Percentiles rank a stretch among this genome's conserved stretches.
These are phyloP conservation scores for Pithys albifrons DNA, from an alignment of 2,113 vertebrate species.

Conservation along the genomic window DNA sequence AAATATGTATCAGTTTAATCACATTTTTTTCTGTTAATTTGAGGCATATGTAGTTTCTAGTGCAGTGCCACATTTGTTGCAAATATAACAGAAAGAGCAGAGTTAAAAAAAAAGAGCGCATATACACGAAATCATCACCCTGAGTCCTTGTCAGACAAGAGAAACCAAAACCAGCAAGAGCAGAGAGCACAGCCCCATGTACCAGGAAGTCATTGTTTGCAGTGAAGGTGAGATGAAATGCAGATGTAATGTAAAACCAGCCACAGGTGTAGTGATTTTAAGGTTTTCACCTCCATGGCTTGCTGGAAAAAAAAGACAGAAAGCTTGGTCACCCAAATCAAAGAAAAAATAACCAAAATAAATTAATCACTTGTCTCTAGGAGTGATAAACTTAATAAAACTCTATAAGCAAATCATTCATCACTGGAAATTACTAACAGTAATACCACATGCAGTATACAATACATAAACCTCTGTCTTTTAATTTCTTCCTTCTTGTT, in stretches of 20 bases:
- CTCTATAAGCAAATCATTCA: background rate
- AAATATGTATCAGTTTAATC: background rate
- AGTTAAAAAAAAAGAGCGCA: background rate
- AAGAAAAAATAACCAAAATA: background rate
- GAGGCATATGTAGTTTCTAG: background rate
- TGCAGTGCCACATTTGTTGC: background rate
- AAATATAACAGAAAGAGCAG: background rate
- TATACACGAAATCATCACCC: background rate
- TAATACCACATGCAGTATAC: background rate
- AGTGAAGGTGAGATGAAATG: background rate
- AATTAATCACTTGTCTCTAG: background rate
- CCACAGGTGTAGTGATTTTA: background rate
- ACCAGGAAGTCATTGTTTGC: background rate
- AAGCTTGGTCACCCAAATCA: background rate
- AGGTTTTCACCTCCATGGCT: background rate
- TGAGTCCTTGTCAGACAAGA: background rate
- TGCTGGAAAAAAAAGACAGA: background rate
- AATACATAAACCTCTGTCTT: background rate
- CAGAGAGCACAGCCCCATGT: background rate
- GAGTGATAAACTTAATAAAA: background rate
- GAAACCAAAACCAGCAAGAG: background rate
- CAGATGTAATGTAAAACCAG: background rate
- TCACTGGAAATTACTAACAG: background rate
- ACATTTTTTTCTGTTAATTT: background rate
- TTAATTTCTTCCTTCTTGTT: background rate